These are phyloP conservation scores for Sebastes matsubarae DNA, from an alignment of 2,797 vertebrate species.

Conservation along the genomic window DNA sequence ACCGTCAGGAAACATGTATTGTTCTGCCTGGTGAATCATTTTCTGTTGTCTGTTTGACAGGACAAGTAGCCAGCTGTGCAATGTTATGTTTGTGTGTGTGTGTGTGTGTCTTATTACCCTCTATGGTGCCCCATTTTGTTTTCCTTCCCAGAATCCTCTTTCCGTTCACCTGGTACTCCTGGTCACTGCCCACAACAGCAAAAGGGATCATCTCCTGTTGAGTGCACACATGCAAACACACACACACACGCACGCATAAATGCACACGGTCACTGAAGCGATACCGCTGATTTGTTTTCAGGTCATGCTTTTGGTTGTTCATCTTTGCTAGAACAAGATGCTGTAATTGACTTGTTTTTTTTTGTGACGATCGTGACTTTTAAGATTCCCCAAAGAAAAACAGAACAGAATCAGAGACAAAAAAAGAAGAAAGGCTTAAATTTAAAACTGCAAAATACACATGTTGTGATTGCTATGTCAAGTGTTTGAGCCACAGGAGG, in stretches of 20 bases:
- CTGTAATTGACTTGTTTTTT: neutral
- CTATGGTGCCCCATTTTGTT: constrained; percentile 98
- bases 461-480: neutral
- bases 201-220: constrained; percentile 97
- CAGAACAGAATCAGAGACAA: neutral
- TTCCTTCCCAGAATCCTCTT: constrained; percentile 95
- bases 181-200: constrained; percentile 97
- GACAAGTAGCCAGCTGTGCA: constrained; percentile 3
- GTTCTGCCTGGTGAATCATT: neutral
- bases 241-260: neutral
- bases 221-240: constrained; percentile 11
- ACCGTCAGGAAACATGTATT: neutral
- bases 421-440: neutral
- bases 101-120: constrained; percentile 84
- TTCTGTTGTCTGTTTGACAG: neutral
- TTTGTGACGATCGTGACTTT: neutral
- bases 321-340: neutral
- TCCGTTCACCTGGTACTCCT: constrained; percentile 98
- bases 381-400: neutral
- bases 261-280: neutral
- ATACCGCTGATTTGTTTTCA: neutral
- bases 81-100: neutral
- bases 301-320: constrained; percentile 5
- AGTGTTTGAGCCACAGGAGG: neutral
- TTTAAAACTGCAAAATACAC: neutral